Conservation (phyloP, 1,140 invertebrate genomes). For the Lineus longissimus region DNA sequence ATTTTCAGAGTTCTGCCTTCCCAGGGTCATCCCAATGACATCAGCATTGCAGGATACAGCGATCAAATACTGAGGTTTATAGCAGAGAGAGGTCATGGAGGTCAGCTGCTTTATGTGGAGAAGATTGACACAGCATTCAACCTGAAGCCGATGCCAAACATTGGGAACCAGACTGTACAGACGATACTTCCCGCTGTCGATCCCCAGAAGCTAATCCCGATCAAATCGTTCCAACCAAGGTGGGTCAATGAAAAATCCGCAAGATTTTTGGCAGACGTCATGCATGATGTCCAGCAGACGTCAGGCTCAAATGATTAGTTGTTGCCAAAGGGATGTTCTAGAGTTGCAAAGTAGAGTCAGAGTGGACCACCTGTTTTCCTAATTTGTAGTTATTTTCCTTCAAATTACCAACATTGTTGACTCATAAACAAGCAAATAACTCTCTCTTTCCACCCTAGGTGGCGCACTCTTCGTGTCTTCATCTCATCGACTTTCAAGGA, state of each 20-base stretch:
- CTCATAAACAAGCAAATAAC: too few relatives aligned
- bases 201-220: too few relatives aligned
- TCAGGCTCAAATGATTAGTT: too few relatives aligned
- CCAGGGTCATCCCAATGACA: slow-evolving; percentile 45
- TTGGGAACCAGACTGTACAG: neutral
- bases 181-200: neutral
- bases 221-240: too few relatives aligned
- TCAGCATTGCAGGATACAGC: slow-evolving; percentile 53
- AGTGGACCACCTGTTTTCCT: too few relatives aligned
- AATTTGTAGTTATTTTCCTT: too few relatives aligned
- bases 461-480: slow-evolving; percentile 54
- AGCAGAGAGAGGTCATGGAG: slow-evolving; percentile 50
- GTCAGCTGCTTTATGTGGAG: slow-evolving; percentile 53
- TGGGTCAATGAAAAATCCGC: too few relatives aligned
- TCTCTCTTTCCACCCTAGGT: slow-evolving; percentile 32
- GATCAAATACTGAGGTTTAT: slow-evolving; percentile 55
- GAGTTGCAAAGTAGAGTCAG: too few relatives aligned
- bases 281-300: too few relatives aligned
- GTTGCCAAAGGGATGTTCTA: too few relatives aligned
- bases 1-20: neutral
- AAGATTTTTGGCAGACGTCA: too few relatives aligned
- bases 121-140: slow-evolving; percentile 54
- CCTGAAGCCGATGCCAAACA: slow-evolving; percentile 22
- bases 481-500: slow-evolving; percentile 59
- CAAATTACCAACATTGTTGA: too few relatives aligned